phyloP scores from a whole-genome alignment of 2,888 invertebrate species.

The Strigamia maritima region DNA sequence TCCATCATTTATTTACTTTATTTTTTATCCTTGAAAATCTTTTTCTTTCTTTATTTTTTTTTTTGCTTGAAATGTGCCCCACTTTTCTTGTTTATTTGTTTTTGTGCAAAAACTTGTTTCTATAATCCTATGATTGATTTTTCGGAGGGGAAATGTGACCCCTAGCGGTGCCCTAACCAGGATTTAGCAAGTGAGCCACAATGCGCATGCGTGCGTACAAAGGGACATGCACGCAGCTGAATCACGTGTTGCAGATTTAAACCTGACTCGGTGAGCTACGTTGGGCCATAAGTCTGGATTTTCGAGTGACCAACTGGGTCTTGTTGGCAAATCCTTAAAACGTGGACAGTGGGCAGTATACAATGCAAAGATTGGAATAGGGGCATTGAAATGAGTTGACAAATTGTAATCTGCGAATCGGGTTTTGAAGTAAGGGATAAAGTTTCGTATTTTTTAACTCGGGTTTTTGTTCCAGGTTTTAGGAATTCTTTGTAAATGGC shows the following conservation, averaged over 20 bases:
- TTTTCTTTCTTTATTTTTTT: no score
- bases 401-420: not conserved
- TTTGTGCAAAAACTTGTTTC: not conserved
- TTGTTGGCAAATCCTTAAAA: not conserved
- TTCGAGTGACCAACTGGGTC: not conserved
- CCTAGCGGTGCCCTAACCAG: not conserved
- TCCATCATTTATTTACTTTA: not conserved
- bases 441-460: not conserved
- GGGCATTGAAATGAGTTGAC: not conserved
- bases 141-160: not conserved
- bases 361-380: no score
- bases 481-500: no score
- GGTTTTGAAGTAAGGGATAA: not conserved
- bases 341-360: not conserved
- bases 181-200: not conserved
- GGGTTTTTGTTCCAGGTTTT: not conserved
- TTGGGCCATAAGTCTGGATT: not conserved
- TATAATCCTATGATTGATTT: not conserved
- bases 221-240: not conserved
- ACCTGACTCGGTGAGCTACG: not conserved
- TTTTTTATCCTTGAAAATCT: no score
- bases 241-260: not conserved
- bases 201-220: not conserved
- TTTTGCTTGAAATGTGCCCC: not conserved
- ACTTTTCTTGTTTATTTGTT: not conserved